Percentiles rank a stretch among this genome's conserved stretches.
Conservation (phyloP, 2,113 vertebrate species). For the Melanerpes formicivorus region DNA sequence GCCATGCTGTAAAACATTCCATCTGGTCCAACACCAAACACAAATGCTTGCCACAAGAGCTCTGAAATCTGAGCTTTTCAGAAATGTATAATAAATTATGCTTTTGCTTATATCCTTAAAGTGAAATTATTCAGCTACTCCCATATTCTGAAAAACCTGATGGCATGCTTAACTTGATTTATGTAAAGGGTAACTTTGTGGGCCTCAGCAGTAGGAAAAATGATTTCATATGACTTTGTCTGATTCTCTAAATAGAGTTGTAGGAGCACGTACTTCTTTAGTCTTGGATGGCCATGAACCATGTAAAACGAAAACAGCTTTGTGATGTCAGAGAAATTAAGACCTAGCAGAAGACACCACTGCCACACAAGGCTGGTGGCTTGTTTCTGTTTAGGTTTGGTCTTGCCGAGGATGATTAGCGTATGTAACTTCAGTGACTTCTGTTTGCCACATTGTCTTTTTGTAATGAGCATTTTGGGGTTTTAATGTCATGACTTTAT, state of each 20-base stretch:
- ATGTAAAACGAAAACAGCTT: not conserved
- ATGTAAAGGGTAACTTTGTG: not conserved
- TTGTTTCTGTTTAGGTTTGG: not conserved
- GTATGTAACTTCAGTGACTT: not conserved
- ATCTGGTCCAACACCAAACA: slow-evolving; percentile 51
- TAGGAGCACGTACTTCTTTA: not conserved
- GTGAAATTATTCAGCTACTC: slow-evolving; percentile 22
- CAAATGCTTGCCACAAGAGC: not conserved
- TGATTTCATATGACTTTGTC: not conserved
- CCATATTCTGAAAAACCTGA: not conserved
- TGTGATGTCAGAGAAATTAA: not conserved
- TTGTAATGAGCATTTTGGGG: not conserved
- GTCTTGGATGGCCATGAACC: not conserved
- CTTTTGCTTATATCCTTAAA: slow-evolving; percentile 17
- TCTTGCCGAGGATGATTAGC: not conserved
- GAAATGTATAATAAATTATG: slow-evolving; percentile 31
- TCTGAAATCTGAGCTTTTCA: slow-evolving; percentile 6
- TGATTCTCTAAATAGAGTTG: not conserved
- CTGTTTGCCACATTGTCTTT: not conserved
- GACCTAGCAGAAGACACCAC: not conserved
- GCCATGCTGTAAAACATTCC: slow-evolving; percentile 12
- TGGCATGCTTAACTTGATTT: not conserved
- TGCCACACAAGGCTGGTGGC: not conserved
- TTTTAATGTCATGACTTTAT: not conserved
- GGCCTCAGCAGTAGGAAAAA: not conserved